Evolutionary conservation across 2,888 invertebrate species (phyloP).

Genomic region (Sarcophaga subvicina): DNA sequence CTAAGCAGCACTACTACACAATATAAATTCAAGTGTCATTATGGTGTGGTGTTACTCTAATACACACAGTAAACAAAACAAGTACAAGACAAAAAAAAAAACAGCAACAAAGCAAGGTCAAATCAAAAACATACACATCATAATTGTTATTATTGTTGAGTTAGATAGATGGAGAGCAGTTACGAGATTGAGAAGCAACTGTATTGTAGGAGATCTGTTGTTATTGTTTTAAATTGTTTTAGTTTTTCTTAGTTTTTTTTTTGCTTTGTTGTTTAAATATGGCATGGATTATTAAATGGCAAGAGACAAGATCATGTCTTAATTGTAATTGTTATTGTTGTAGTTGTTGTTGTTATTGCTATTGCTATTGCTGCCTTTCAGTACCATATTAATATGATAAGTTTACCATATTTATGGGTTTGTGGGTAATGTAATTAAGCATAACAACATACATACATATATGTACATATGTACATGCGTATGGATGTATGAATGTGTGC

Average conservation of each 20-base stretch:
- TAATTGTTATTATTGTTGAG: neutral
- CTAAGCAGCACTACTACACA: no score
- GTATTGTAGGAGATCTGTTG: slow-evolving; percentile 1
- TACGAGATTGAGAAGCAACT: neutral
- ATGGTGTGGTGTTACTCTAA: neutral
- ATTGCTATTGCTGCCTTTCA: neutral
- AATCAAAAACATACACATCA: slow-evolving; percentile 32
- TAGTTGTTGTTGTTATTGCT: neutral
- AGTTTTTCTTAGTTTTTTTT: neutral
- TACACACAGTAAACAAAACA: neutral
- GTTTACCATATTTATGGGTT: slow-evolving; percentile 62
- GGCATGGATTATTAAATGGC: neutral
- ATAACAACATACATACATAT: slow-evolving; percentile 9
- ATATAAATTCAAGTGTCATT: slow-evolving; percentile 29
- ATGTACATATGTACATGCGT: neutral
- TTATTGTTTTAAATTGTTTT: neutral
- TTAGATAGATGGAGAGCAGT: neutral
- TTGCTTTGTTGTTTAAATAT: neutral
- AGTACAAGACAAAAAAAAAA: neutral
- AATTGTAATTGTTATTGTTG: slow-evolving; percentile 17
- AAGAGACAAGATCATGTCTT: neutral
- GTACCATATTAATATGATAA: neutral
- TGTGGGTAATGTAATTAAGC: slow-evolving; percentile 64
- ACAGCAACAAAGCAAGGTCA: slow-evolving; percentile 57
- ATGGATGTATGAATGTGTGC: neutral